Evolutionary conservation across 2,888 invertebrate genomes (phyloP).

Genomic region (Serrognathus titanus): DNA sequence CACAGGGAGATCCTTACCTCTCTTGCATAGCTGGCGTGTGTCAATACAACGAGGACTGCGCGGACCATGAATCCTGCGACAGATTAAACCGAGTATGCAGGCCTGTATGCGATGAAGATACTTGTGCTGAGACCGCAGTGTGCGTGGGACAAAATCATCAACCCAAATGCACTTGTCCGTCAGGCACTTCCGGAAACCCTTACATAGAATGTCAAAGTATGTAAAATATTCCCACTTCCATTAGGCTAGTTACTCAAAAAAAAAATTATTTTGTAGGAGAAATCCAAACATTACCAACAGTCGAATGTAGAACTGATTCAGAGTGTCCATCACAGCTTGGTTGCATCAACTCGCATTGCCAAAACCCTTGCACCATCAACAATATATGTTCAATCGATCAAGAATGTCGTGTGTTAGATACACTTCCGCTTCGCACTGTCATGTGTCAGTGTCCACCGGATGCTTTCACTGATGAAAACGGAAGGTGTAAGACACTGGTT

Average conservation of each 20-base stretch:
- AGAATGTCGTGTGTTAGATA: constrained; percentile 74
- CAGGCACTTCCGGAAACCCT: constrained; percentile 76
- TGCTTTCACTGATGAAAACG: constrained; percentile 69
- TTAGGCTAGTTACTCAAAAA: neutral
- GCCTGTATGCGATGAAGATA: constrained; percentile 76
- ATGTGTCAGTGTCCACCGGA: constrained; percentile 85
- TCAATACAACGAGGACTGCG: constrained; percentile 87
- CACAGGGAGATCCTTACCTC: constrained; percentile 77
- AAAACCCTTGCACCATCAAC: constrained; percentile 70
- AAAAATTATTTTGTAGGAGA: neutral
- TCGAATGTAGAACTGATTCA: constrained; percentile 70
- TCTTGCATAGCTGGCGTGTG: constrained; percentile 81
- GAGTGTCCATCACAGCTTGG: constrained; percentile 74
- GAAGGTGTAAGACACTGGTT: constrained; percentile 60
- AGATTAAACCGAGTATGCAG: constrained; percentile 78
- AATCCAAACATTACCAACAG: constrained; percentile 36
- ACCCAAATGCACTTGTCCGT: constrained; percentile 71
- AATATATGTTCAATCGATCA: constrained; percentile 75
- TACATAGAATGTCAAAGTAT: constrained; percentile 62
- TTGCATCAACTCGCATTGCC: constrained; percentile 73
- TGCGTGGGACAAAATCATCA: constrained; percentile 75
- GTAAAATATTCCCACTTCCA: neutral
- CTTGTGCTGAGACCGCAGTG: constrained; percentile 74
- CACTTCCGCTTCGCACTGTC: constrained; percentile 76
- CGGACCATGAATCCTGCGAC: constrained; percentile 79